Evolutionary conservation across 2,888 invertebrate species (phyloP), one percentile per base, ranked within the genome.

Genomic region (Tipula confusa): DNA sequence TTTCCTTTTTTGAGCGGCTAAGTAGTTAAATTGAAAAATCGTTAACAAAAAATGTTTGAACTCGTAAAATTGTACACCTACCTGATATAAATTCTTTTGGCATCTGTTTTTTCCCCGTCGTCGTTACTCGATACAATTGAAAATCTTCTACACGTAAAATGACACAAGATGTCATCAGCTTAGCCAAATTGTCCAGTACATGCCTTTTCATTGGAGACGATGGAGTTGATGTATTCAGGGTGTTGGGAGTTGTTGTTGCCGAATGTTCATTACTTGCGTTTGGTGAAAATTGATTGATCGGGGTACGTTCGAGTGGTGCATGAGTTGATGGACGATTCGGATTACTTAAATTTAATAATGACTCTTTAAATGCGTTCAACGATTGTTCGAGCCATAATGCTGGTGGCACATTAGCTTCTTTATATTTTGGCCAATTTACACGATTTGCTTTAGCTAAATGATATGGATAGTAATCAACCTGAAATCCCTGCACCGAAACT

Each of bases 381-480:
- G 97, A 94, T 88, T 97, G 95, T 84, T 95, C 94, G 36, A 97
- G 91, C 98, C 98, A 98, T 85, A 95, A 93, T 29, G 92, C 93
- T 87, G 95, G 96, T 1, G 95, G 95, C 0, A 94, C 93, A 4
- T 94, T 93, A 82, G 94, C 93, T 89, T 97, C 96, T 87, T 92
- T 92, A 87, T 94, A 95, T 85, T 95, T 94, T 48, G 96, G 93
- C 98, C 98, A 98, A 88, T 97, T 96, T 85, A 94, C 93, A 84
- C 98, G 91, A 88, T 96, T 96, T 36, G 95, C 94, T 87, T 95
- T 93, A 33, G 98, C 97, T 87, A 96, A 92, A 90, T 99, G 98
- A 90, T 97, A 98, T 0, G 99, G 99, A 91, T 99, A 99, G 87
- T 96, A 95, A 89, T 99, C 98, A 0, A 98, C 91, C 90, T 96